Base-by-base conservation (phyloP, 2,888 invertebrate species). In the Rotaria sp. region DNA sequence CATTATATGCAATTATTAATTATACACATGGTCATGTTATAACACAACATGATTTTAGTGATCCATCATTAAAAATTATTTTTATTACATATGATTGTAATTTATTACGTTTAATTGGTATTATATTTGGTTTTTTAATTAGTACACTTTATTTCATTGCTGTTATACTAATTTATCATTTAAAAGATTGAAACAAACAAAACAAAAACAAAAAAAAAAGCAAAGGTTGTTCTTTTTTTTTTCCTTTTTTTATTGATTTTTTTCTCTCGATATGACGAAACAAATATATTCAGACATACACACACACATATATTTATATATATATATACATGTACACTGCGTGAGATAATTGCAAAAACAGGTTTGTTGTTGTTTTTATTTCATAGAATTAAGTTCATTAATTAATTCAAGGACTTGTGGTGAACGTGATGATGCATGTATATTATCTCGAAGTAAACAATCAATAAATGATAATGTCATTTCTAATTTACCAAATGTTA, bases 361-460 rank as follows among this genome's bases (percentile, higher is more conserved):
- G 30, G 35, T 59, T 50, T 45, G 2, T 45, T 45, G 8, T 13
- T 50, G 11, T 38, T 26, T 80, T 80, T 45, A 80, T 80, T 80
- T 80, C 75, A 80, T 80, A 26, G 75, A 45, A 45, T 45, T 80
- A 24, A 80, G 45, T 80, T 80, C 80, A n/a, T 80, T 80, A 10
- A 80, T 80, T n/a, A 80, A 45, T 80, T 80, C 80, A 24, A 45
- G 41, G n/a, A 80, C 80, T 80, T 80, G 80, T n/a, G 80, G 80
- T 45, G 80, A 45, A 80, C 80, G 80, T 80, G 80, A n/a, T 5
- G 80, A 80, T 41, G 45, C 45, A 80, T 80, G 45, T 26, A 10
- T 8, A 80, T 45, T 80, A 45, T 80, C 80, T 26, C 80, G 80
- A 15, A 80, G 45, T 80, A 80, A 45, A 45, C 80, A 80, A 80